These are phyloP conservation scores for Orgyia antiqua DNA, from an alignment of 2,888 invertebrate genomes.

Conservation along the genomic window DNA sequence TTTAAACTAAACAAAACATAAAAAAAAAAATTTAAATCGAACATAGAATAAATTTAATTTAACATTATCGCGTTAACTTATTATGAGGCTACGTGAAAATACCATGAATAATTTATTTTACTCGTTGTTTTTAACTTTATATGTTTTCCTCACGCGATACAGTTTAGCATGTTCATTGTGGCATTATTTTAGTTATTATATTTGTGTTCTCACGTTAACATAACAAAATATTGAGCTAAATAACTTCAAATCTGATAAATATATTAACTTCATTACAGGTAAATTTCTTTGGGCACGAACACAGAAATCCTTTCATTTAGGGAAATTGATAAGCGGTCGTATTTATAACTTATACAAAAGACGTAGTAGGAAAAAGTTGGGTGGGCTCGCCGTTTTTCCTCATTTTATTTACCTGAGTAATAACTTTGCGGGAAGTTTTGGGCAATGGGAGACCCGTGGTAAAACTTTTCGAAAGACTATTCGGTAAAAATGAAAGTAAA, in stretches of 20 bases:
- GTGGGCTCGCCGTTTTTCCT: slow-evolving; percentile 38
- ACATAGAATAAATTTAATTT: too few species aligned
- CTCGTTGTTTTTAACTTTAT: slow-evolving; percentile 34
- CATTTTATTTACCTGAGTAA: slow-evolving; percentile 58
- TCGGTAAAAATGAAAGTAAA: slow-evolving; percentile 50
- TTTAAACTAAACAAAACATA: too few species aligned
- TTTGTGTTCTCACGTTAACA: slow-evolving; percentile 45
- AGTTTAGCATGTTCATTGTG: slow-evolving; percentile 40
- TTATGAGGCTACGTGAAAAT: slow-evolving; percentile 17
- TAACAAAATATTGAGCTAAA: slow-evolving; percentile 20
- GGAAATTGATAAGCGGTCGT: slow-evolving; percentile 52
- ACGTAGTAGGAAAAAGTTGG: slow-evolving; percentile 25
- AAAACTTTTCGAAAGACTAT: slow-evolving; percentile 40
- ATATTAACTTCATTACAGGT: slow-evolving; percentile 35
- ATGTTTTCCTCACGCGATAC: slow-evolving; percentile 47
- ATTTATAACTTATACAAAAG: slow-evolving; percentile 41
- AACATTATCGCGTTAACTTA: too few species aligned
- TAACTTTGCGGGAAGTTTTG: slow-evolving; percentile 46
- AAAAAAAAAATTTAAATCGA: too few species aligned
- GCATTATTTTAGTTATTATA: slow-evolving; percentile 33
- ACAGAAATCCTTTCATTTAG: slow-evolving; percentile 45
- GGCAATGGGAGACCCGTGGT: slow-evolving; percentile 27
- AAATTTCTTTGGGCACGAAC: slow-evolving; percentile 38
- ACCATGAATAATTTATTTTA: slow-evolving; percentile 32
- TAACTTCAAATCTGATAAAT: slow-evolving; percentile 32